phyloP scores from a whole-genome alignment of 2,888 invertebrate genomes.

The Meloe dianella region DNA sequence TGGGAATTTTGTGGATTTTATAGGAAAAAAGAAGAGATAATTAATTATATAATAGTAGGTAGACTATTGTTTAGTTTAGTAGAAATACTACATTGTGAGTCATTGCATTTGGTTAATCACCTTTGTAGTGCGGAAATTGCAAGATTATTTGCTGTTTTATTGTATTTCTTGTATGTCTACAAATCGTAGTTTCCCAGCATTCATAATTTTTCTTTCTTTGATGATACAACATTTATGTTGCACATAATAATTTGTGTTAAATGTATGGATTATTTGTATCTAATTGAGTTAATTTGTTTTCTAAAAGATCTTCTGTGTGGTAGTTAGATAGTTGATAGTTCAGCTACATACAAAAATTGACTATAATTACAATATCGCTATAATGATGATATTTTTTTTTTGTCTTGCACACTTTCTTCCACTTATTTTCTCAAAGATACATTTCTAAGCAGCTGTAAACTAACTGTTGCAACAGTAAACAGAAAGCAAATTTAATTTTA shows the following conservation, averaged over 20 bases:
- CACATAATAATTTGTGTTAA: background rate
- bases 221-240: background rate
- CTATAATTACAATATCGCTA: too few species aligned
- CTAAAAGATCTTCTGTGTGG: too few species aligned
- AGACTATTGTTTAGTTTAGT: background rate
- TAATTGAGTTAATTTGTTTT: background rate
- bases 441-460: too few species aligned
- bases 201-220: background rate
- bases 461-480: too few species aligned
- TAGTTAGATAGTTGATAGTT: too few species aligned
- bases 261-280: background rate
- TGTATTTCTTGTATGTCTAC: background rate
- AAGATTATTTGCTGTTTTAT: background rate
- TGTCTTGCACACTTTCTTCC: too few species aligned
- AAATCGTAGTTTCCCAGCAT: background rate
- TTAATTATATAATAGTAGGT: conserved; percentile 10
- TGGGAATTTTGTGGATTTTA: background rate
- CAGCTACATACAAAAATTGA: too few species aligned
- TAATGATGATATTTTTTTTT: too few species aligned
- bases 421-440: too few species aligned
- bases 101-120: conserved; percentile 11
- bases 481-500: background rate
- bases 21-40: background rate
- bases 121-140: conserved; percentile 11
- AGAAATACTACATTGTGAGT: background rate